Evolutionary conservation across 2,888 invertebrate genomes (phyloP).

Genomic region (Lithophane ornitopus): DNA sequence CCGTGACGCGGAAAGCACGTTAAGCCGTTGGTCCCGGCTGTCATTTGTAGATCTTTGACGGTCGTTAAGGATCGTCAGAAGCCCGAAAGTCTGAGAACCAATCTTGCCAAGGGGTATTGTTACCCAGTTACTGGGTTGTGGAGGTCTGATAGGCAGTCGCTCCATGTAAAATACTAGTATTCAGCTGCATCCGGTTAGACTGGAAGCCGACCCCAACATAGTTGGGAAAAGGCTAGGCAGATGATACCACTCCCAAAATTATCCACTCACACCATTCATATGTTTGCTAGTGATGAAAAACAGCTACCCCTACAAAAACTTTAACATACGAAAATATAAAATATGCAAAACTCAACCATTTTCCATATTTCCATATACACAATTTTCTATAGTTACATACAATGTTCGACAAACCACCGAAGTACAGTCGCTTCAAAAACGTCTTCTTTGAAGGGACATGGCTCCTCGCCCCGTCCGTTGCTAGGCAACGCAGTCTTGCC

Average conservation of each 20-base stretch:
- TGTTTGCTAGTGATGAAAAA: neutral
- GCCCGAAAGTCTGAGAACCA: too few species aligned
- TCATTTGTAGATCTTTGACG: too few species aligned
- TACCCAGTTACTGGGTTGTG: too few species aligned
- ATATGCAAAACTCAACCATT: neutral
- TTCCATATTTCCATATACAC: neutral
- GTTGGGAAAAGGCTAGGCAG: too few species aligned
- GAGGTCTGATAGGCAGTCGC: too few species aligned
- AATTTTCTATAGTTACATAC: neutral
- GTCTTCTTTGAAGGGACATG: conserved; percentile 44
- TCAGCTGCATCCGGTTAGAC: too few species aligned
- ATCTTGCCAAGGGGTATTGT: too few species aligned
- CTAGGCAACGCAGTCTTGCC: conserved; percentile 72
- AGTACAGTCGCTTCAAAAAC: conserved; percentile 39
- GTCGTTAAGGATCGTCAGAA: too few species aligned
- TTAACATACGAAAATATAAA: neutral
- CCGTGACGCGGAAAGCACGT: too few species aligned
- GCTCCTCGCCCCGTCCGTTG: conserved; percentile 64
- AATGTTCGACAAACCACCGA: conserved; percentile 7
- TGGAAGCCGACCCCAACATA: too few species aligned
- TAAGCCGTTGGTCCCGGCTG: too few species aligned
- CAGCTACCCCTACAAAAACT: neutral
- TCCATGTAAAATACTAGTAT: too few species aligned
- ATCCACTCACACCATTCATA: neutral
- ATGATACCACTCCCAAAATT: neutral